Percentiles rank a stretch among this genome's conserved stretches.
phyloP scores from a whole-genome alignment of 2,797 vertebrate genomes.

The Spondyliosoma cantharus region DNA sequence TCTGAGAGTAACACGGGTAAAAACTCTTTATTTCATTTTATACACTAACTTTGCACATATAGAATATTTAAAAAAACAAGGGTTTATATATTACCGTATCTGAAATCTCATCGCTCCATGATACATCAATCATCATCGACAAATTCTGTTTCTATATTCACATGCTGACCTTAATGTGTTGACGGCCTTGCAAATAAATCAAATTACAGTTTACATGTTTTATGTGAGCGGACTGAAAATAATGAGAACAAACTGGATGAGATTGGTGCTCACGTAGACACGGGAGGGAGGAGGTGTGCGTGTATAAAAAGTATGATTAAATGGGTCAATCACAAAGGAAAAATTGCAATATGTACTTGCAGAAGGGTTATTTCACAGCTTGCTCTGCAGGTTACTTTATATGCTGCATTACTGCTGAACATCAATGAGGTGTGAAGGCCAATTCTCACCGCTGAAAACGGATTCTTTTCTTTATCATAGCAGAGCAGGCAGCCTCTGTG shows the following conservation, averaged over 20 bases:
- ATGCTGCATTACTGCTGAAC: slow-evolving; percentile 5
- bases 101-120: no score
- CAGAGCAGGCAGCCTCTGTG: slow-evolving; percentile 3
- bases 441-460: slow-evolving; percentile 28
- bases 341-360: neutral
- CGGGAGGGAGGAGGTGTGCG: neutral
- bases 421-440: slow-evolving; percentile 45
- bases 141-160: neutral
- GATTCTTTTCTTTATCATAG: slow-evolving; percentile 44
- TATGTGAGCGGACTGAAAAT: slow-evolving; percentile 5
- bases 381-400: slow-evolving; percentile 13
- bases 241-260: neutral
- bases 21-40: no score
- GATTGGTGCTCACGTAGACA: slow-evolving; percentile 8
- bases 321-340: neutral
- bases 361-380: slow-evolving; percentile 31
- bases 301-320: slow-evolving; percentile 17
- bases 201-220: neutral
- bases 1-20: no score
- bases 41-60: no score
- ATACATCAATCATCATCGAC: no score
- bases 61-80: no score
- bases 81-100: no score
- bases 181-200: slow-evolving; percentile 15
- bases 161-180: neutral